Evolutionary conservation across 2,888 invertebrate species (phyloP).

Genomic region (Cancer borealis): DNA sequence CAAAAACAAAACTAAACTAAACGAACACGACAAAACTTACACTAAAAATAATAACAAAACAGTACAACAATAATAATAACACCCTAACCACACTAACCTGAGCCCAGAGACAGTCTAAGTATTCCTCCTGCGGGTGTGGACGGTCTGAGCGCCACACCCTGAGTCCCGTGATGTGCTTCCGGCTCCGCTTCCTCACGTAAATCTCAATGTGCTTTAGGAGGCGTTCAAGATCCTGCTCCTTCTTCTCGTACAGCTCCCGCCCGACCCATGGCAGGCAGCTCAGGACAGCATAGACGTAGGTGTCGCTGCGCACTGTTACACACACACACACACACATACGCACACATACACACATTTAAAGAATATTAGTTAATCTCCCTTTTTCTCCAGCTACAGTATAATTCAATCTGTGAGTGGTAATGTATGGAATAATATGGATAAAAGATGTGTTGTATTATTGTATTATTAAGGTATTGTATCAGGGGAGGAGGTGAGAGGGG

Average conservation of each 20-base stretch:
- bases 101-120: slow-evolving; percentile 77
- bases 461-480: too few species aligned
- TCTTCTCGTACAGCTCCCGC: slow-evolving; percentile 96
- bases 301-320: slow-evolving; percentile 82
- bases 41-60: neutral
- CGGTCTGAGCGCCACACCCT: slow-evolving; percentile 96
- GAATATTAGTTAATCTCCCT: neutral
- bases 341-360: neutral
- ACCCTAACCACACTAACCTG: too few species aligned
- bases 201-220: slow-evolving; percentile 93
- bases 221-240: slow-evolving; percentile 94
- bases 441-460: neutral
- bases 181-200: slow-evolving; percentile 94
- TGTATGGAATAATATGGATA: neutral
- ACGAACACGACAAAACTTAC: too few species aligned
- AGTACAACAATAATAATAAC: neutral
- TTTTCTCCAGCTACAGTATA: neutral
- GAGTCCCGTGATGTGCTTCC: slow-evolving; percentile 94
- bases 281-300: slow-evolving; percentile 88
- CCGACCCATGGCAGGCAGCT: slow-evolving; percentile 98
- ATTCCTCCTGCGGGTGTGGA: slow-evolving; percentile 90
- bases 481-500: too few species aligned
- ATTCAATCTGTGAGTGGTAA: neutral
- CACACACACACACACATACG: neutral
- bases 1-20: too few species aligned